A percentile compares a stretch with the other conserved stretches of the same genome.
These are phyloP conservation scores for Lasioglossum leucozonium DNA, from an alignment of 2,888 invertebrate species.

Conservation along the genomic window DNA sequence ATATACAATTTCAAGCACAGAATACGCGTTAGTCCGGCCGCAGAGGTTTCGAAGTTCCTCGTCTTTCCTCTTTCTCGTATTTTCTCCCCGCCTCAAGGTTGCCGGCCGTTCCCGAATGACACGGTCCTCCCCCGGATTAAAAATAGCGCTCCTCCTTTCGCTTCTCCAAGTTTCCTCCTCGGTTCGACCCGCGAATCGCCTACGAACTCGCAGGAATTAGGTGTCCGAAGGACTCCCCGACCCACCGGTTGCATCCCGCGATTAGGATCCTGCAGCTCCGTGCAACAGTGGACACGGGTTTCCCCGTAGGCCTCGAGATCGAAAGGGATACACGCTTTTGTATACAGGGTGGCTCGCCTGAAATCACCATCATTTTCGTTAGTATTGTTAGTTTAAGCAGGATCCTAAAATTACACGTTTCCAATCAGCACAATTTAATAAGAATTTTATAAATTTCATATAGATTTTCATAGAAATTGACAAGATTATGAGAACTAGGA, in stretches of 20 bases:
- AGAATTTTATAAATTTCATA: neutral
- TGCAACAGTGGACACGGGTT: no score
- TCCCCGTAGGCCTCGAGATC: neutral
- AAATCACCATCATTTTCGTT: neutral
- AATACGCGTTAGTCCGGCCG: neutral
- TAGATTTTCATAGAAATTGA: no score
- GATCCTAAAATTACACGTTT: neutral
- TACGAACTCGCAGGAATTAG: neutral
- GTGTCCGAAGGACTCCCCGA: neutral
- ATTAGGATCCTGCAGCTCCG: neutral
- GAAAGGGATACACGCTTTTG: neutral
- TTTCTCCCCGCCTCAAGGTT: slow-evolving; percentile 54
- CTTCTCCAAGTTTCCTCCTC: slow-evolving; percentile 10
- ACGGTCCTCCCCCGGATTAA: slow-evolving; percentile 51
- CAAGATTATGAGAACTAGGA: no score
- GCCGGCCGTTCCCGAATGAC: slow-evolving; percentile 46
- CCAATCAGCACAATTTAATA: neutral
- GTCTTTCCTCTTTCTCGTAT: slow-evolving; percentile 37
- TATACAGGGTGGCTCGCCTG: neutral
- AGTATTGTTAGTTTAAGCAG: neutral
- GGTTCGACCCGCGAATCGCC: neutral
- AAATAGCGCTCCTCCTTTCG: slow-evolving; percentile 46
- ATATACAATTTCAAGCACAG: neutral
- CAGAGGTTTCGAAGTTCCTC: slow-evolving; percentile 38
- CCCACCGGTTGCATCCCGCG: slow-evolving; percentile 5